phyloP scores from a whole-genome alignment of 2,888 invertebrate species.

The Thysanoteuthis rhombus region DNA sequence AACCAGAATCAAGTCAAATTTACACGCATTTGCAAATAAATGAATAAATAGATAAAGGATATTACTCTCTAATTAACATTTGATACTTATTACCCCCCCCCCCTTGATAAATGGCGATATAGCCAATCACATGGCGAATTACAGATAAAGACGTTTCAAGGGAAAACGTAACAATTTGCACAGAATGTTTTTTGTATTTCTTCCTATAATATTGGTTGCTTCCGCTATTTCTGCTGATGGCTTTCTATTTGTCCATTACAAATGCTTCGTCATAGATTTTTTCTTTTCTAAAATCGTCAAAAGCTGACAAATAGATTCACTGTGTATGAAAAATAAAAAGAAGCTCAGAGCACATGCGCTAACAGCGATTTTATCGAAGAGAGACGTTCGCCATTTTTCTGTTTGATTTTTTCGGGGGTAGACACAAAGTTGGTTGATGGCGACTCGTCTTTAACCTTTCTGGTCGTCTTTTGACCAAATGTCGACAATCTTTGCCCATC shows the following conservation, averaged over 20 bases:
- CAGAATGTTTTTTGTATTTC: background rate
- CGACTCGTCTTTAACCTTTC: background rate
- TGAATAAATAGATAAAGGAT: no score
- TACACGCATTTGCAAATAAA: no score
- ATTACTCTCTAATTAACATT: no score
- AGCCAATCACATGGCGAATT: no score
- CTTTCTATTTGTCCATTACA: background rate
- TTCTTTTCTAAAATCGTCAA: background rate
- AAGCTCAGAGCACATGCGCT: background rate
- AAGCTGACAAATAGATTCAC: background rate
- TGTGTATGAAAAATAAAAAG: background rate
- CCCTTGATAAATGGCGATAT: no score
- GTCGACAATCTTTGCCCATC: background rate
- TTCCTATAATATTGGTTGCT: background rate
- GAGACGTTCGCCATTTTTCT: background rate
- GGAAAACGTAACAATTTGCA: background rate
- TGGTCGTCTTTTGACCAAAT: background rate
- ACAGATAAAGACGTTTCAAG: background rate
- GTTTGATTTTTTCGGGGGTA: background rate
- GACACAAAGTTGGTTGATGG: background rate
- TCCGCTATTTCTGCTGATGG: background rate
- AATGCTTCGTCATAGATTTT: background rate
- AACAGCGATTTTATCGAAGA: background rate
- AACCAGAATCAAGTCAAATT: no score
- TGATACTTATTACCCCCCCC: no score